Base-by-base conservation (phyloP, 2,113 vertebrate genomes). In the Anas platyrhynchos region DNA sequence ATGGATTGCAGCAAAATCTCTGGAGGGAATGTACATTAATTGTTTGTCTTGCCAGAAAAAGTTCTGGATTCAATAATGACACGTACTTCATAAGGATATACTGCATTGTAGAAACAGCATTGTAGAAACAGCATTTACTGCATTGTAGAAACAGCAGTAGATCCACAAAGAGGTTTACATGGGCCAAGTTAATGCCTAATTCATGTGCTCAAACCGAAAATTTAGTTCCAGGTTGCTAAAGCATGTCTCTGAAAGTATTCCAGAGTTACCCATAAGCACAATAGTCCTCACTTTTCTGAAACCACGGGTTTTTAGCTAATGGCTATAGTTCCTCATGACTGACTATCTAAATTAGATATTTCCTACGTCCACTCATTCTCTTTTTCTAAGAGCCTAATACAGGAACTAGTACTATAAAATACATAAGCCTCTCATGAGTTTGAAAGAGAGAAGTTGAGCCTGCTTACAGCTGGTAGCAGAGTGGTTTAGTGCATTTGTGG, bases 221-320 rank as follows among this genome's bases (percentile, higher is more conserved):
- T 69, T 81, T 55, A 56, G n/a, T 67, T 86, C 36, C 13, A 9
- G 8, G 62, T 86, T 55, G 23, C 46, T 74, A 41, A 75, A 59
- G 26, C 36, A 50, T 1, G 0, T 63, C 29, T 41, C 72, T 83
- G 22, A 41, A 77, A 46, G 52, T 59, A 15, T 79, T 44, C 52
- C 67, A 44, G 41, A 50, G 80, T 72, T 71, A 65, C 8, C 25
- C 31, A 43, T 67, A 67, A 73, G 14, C 36, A 36, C 27, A 9
- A 4, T 18, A 36, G 58, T 38, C 59, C 44, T 91, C 67, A 20
- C 18, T 61, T 0, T 54, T 44, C 52, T 66, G 44, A 46, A 48
- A 44, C 34, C 46, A 44, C 0, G 0, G 5, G 16, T 1, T 54
- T 86, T 79, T n/a, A 9, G 46, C 18, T 54, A 26, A 18, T 11